Conservation (phyloP, 2,113 vertebrate genomes). For the Eurystomus gularis region DNA sequence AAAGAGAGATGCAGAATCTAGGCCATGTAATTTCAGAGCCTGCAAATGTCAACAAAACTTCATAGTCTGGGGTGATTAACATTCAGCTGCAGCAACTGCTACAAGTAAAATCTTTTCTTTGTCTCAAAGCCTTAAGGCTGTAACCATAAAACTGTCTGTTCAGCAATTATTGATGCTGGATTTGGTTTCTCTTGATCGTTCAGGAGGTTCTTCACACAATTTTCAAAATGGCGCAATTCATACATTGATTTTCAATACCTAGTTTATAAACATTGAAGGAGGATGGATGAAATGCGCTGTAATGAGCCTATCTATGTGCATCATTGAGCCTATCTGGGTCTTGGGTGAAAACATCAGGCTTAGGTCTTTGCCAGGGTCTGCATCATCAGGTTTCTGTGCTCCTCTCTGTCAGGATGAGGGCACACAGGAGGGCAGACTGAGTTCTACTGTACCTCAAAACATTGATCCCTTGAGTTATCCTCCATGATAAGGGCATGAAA, state of each 20-base stretch:
- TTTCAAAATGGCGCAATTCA: not conserved
- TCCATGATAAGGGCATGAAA: not conserved
- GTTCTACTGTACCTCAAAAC: not conserved
- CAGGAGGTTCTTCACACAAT: not conserved
- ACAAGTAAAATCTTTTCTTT: not conserved
- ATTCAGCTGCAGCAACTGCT: not conserved
- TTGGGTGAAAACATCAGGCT: not conserved
- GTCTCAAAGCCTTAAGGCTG: not conserved
- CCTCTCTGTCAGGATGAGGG: not conserved
- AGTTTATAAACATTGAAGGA: not conserved
- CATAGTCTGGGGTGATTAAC: not conserved
- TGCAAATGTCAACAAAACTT: conserved; percentile 20
- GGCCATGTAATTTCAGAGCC: not conserved
- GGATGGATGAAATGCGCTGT: not conserved
- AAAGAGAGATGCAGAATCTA: not conserved
- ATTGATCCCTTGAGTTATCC: not conserved
- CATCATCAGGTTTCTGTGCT: not conserved
- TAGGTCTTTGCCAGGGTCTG: not conserved
- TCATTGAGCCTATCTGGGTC: not conserved
- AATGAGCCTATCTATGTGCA: not conserved
- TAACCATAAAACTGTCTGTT: not conserved
- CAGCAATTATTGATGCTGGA: not conserved
- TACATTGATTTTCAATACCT: not conserved
- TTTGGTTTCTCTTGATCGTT: not conserved
- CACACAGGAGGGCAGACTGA: not conserved